phyloP scores from a whole-genome alignment of 2,797 vertebrate species.

The Coccyzus lansbergi region DNA sequence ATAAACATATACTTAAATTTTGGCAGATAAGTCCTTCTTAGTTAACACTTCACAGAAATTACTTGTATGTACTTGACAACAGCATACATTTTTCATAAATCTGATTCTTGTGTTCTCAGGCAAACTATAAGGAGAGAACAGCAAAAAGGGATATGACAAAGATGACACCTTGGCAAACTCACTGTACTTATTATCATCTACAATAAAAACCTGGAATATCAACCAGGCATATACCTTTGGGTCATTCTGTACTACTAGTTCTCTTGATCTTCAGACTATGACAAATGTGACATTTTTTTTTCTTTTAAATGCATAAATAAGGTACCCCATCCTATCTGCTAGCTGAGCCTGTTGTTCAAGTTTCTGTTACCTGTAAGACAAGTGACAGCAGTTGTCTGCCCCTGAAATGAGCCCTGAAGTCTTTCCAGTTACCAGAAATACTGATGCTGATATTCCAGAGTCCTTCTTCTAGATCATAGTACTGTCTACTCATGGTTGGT shows the following conservation, averaged over 20 bases:
- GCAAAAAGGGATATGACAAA: conserved; percentile 64
- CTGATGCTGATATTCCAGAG: not conserved
- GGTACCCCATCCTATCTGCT: not conserved
- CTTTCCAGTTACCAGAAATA: not conserved
- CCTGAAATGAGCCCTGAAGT: not conserved
- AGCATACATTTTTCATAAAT: conserved; percentile 76
- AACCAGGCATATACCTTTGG: not conserved
- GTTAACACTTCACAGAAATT: conserved; percentile 75
- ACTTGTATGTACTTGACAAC: conserved; percentile 70
- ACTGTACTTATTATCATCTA: conserved; percentile 29
- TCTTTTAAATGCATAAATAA: not conserved
- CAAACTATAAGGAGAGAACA: conserved; percentile 52
- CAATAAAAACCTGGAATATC: conserved; percentile 20
- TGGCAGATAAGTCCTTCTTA: conserved; percentile 74
- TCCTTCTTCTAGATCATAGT: not conserved
- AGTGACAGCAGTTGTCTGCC: not conserved
- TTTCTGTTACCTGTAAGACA: not conserved
- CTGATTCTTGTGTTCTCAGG: conserved; percentile 65
- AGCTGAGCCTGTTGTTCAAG: not conserved
- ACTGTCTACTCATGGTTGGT: not conserved
- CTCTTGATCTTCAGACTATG: not conserved
- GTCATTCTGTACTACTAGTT: not conserved
- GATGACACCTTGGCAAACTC: conserved; percentile 53
- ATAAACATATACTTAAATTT: conserved; percentile 60
- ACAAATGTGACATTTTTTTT: not conserved